phyloP scores from a whole-genome alignment of 2,113 vertebrate species.

The Pollimyrus isidori region DNA sequence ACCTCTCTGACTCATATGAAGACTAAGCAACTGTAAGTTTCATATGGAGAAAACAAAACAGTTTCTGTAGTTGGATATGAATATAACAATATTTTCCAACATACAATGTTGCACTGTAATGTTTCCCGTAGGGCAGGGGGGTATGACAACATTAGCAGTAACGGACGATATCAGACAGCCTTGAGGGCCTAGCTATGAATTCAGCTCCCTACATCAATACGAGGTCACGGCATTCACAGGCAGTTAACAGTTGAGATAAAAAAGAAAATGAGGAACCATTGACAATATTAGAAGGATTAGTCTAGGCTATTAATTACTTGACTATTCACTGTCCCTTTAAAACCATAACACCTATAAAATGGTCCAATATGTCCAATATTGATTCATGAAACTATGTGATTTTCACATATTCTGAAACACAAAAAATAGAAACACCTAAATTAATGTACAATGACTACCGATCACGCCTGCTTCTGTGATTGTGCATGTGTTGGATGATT shows the following conservation, averaged over 20 bases:
- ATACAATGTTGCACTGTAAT: background rate
- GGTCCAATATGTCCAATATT: background rate
- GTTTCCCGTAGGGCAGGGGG: background rate
- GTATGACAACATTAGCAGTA: background rate
- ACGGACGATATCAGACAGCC: background rate
- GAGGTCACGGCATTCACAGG: background rate
- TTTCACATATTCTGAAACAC: background rate
- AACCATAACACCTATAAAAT: background rate
- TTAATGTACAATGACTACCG: background rate
- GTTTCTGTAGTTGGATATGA: background rate
- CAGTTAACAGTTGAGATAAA: background rate
- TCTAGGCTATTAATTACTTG: background rate
- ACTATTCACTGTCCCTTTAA: background rate
- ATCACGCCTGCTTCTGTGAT: background rate
- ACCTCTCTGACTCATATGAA: background rate
- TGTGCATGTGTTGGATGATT: background rate
- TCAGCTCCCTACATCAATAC: background rate
- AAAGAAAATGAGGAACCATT: background rate
- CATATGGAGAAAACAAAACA: background rate
- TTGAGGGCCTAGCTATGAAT: background rate
- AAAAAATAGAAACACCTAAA: background rate
- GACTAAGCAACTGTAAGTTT: background rate
- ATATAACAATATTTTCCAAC: background rate
- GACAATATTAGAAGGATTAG: background rate
- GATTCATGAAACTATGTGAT: background rate